phyloP scores from a whole-genome alignment of 2,888 invertebrate species.

The Drosophila demipolita region DNA sequence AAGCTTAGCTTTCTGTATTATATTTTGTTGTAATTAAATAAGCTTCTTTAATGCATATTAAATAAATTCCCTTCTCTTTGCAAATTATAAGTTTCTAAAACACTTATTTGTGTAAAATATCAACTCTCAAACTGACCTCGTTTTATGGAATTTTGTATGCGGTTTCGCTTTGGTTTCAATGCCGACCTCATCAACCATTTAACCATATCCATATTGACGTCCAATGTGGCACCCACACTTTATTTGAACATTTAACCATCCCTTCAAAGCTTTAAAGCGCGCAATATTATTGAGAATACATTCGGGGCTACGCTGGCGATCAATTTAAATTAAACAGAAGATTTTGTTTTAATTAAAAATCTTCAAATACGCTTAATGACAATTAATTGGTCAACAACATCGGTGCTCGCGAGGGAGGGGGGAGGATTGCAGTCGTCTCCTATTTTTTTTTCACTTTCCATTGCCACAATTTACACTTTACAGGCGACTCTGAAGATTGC shows the following conservation, averaged over 20 bases:
- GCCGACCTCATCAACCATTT: constrained; percentile 36
- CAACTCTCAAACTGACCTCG: constrained; percentile 17
- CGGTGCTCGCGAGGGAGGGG: constrained; percentile 34
- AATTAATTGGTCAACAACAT: constrained; percentile 78
- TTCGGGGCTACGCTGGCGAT: constrained; percentile 57
- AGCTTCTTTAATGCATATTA: not conserved
- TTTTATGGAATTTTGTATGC: constrained; percentile 20
- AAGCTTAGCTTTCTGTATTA: not conserved
- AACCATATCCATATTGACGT: constrained; percentile 24
- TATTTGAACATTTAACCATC: not conserved
- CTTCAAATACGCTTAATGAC: constrained; percentile 82
- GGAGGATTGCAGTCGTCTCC: constrained; percentile 29
- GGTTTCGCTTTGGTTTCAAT: constrained; percentile 55
- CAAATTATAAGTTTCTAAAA: not conserved
- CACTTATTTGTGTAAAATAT: not conserved
- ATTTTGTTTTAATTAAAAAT: constrained; percentile 81
- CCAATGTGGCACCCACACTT: constrained; percentile 41
- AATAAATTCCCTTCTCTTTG: not conserved
- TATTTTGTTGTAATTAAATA: not conserved
- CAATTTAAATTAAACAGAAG: constrained; percentile 80
- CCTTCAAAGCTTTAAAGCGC: constrained; percentile 22
- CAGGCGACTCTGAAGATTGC: constrained; percentile 36
- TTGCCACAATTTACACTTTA: constrained; percentile 50
- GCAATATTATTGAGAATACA: constrained; percentile 59
- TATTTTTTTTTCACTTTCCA: constrained; percentile 22